phyloP scores from a whole-genome alignment of 2,797 vertebrate species.

The Sorex maritimensis region DNA sequence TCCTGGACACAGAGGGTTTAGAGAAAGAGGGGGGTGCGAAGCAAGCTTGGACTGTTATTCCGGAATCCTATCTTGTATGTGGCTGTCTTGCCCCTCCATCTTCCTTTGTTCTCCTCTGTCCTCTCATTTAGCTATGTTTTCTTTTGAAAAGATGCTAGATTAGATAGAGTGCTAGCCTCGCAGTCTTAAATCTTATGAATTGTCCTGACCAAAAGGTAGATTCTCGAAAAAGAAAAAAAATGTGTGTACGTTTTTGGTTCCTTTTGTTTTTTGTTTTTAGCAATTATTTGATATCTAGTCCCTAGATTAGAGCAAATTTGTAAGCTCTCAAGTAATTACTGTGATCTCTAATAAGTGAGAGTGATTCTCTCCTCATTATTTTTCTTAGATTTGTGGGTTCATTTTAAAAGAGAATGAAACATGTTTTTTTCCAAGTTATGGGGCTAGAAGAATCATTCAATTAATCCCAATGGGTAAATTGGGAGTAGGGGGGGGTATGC shows the following conservation, averaged over 20 bases:
- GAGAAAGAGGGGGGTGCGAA: neutral
- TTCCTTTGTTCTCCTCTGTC: conserved; percentile 33
- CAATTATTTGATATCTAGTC: conserved; percentile 14
- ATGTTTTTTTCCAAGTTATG: conserved; percentile 38
- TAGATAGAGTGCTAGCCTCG: neutral
- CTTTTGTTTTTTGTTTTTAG: no score
- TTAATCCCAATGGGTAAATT: neutral
- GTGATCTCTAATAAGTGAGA: conserved; percentile 17
- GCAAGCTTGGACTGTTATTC: neutral
- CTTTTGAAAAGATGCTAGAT: conserved; percentile 28
- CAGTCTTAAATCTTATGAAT: conserved; percentile 54
- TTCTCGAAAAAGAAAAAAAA: conserved; percentile 24
- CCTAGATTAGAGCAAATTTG: conserved; percentile 56
- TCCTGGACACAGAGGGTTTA: neutral
- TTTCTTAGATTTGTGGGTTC: conserved; percentile 58
- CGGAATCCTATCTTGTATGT: neutral
- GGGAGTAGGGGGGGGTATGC: neutral
- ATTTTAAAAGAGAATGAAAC: conserved; percentile 55
- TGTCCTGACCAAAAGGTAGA: neutral
- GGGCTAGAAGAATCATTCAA: neutral
- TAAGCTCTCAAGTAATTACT: neutral
- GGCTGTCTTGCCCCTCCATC: neutral
- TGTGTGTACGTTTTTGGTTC: neutral
- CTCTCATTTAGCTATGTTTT: neutral
- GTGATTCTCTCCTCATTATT: conserved; percentile 62